Evolutionary conservation across 2,113 vertebrate species (phyloP).

Genomic region (Sisor rabdophorus): DNA sequence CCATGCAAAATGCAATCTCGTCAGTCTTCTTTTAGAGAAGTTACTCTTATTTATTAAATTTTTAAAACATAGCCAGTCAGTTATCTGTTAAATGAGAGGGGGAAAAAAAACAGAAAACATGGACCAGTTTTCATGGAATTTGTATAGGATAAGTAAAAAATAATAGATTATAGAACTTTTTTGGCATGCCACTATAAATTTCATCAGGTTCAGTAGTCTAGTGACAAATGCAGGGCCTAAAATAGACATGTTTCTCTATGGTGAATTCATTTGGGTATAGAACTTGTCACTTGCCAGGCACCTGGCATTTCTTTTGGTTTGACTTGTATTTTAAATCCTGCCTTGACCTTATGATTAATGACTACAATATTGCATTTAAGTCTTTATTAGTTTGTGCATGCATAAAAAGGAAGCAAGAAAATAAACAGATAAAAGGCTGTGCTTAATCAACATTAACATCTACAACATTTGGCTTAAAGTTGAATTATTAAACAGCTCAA

Average conservation of each 20-base stretch:
- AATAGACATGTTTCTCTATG: not conserved
- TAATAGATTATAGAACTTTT: not conserved
- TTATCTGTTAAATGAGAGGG: slow-evolving; percentile 27
- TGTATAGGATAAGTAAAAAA: not conserved
- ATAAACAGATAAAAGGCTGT: not conserved
- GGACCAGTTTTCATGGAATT: not conserved
- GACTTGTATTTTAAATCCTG: not conserved
- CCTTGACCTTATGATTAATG: not conserved
- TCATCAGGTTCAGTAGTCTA: not conserved
- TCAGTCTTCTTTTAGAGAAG: slow-evolving; percentile 40
- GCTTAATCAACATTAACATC: no score
- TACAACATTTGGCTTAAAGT: no score
- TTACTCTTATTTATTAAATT: not conserved
- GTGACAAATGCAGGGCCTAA: not conserved
- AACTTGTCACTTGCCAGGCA: not conserved
- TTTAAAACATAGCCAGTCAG: slow-evolving; percentile 12
- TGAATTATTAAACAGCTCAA: no score
- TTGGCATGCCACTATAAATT: slow-evolving; percentile 1
- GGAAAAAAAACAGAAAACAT: not conserved
- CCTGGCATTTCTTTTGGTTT: not conserved
- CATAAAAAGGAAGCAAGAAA: not conserved
- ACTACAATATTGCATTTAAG: not conserved
- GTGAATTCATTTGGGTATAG: not conserved
- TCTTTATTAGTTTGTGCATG: not conserved
- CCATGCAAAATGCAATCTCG: slow-evolving; percentile 49